Evolutionary conservation across 2,113 vertebrate genomes (phyloP).

Genomic region (Cryptomyrus ogoouensis): DNA sequence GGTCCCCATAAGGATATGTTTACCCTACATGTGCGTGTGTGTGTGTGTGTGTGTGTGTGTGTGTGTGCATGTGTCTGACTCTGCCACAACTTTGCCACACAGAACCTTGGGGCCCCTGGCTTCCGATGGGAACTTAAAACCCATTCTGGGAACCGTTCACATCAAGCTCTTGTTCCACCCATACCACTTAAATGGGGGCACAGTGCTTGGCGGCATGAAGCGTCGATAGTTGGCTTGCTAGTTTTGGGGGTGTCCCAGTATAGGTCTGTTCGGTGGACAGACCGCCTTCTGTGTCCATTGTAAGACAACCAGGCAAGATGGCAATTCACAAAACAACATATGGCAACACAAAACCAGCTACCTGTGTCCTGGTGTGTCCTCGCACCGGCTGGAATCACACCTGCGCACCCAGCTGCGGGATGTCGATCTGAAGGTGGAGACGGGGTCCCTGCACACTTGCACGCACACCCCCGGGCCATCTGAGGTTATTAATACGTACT

Average conservation of each 20-base stretch:
- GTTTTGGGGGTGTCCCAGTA: background rate
- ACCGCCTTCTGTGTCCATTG: background rate
- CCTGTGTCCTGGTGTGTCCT: background rate
- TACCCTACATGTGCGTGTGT: too few species aligned
- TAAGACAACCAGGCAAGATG: background rate
- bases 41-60: background rate
- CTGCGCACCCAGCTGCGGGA: background rate
- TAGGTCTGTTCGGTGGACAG: background rate
- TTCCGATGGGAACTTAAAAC: background rate
- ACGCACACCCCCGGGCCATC: background rate
- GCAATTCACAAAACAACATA: background rate
- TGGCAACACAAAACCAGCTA: background rate
- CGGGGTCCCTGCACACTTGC: background rate
- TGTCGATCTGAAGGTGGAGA: background rate
- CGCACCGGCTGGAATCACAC: background rate
- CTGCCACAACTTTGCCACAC: background rate
- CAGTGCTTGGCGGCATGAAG: background rate
- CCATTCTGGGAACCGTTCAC: background rate
- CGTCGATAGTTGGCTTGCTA: background rate
- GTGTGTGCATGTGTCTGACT: background rate
- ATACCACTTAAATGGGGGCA: background rate
- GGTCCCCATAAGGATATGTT: too few species aligned
- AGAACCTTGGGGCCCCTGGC: background rate
- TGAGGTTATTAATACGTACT: constrained; percentile 12
- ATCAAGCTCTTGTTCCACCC: background rate